Base-by-base conservation (phyloP, 2,888 invertebrate species). In the Cerceris ruficornis region DNA sequence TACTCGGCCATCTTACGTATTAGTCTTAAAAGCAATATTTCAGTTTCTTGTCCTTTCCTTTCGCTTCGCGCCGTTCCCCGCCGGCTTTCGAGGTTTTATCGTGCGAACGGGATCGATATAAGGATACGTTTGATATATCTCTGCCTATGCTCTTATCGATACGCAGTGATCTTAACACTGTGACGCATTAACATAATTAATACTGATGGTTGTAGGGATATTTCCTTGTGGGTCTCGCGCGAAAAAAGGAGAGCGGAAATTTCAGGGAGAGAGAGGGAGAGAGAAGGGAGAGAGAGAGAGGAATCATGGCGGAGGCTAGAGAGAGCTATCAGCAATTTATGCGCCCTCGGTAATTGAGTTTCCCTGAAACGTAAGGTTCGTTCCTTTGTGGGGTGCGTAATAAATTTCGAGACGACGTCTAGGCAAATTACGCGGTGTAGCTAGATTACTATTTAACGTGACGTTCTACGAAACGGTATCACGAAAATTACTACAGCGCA, bases 311-410 rank as follows among this genome's bases (percentile, higher is more conserved):
- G 57, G n/a, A 57, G n/a, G 57, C 57, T 58, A 49, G 75, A 76
- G n/a, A 15, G 46, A 64, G 54, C 62, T 67, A 75, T 75, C 67
- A 76, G 64, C 71, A 78, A 83, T 83, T 80, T 83, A 72, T 69
- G 72, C 75, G 77, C 67, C 75, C 67, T 65, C 71, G 64, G 72
- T 85, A 85, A 78, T 71, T 50, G 67, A 71, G 66, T 82, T 85
- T 85, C 49, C 74, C 62, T 58, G 65, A 58, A 79, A 84, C 64
- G 68, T 71, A 69, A 76, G 58, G 58, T 61, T 73, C 54, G 66
- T 64, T 80, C 69, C 85, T 86, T 81, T 73, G 76, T 69, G 76
- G 41, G 55, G 39, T 55, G 72, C 72, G 72, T 82, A 85, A 77
- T 82, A 73, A 78, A 74, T 84, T 84, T 61, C 70, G 59, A 60